phyloP scores from a whole-genome alignment of 2,888 invertebrate species.

The Bhutanitis thaidina region DNA sequence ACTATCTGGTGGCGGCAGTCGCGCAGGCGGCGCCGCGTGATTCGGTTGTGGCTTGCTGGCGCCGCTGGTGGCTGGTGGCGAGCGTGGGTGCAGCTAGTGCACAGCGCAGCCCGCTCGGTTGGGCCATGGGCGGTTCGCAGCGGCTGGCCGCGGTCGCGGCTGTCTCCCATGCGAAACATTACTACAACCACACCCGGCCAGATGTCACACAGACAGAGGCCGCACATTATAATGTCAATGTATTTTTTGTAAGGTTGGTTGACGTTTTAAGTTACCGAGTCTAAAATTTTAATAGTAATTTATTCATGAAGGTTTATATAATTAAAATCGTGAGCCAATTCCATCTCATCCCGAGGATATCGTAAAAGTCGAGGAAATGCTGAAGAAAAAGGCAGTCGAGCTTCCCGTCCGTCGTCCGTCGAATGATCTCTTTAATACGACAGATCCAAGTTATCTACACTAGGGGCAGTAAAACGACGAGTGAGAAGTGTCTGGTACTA shows the following conservation, averaged over 20 bases:
- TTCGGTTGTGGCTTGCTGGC: slow-evolving; percentile 65
- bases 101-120: slow-evolving; percentile 76
- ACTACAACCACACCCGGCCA: slow-evolving; percentile 69
- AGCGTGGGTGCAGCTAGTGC: slow-evolving; percentile 56
- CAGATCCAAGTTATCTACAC: no score
- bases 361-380: no score
- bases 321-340: no score
- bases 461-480: no score
- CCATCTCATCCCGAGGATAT: no score
- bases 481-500: no score
- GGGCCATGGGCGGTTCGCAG: slow-evolving; percentile 84
- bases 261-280: no score
- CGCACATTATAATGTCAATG: slow-evolving; percentile 73
- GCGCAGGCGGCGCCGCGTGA: slow-evolving; percentile 54
- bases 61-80: slow-evolving; percentile 58
- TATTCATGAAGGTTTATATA: no score
- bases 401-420: no score
- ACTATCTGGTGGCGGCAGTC: slow-evolving; percentile 46
- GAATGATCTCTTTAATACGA: no score
- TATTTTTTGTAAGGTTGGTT: slow-evolving; percentile 89
- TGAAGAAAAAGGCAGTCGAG: no score
- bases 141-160: slow-evolving; percentile 81
- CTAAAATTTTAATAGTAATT: no score
- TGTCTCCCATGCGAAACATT: slow-evolving; percentile 63
- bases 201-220: slow-evolving; percentile 52